Evolutionary conservation across 1,140 invertebrate genomes (phyloP), one percentile per base, ranked within the genome.

Genomic region (Drosophila ananassae): DNA sequence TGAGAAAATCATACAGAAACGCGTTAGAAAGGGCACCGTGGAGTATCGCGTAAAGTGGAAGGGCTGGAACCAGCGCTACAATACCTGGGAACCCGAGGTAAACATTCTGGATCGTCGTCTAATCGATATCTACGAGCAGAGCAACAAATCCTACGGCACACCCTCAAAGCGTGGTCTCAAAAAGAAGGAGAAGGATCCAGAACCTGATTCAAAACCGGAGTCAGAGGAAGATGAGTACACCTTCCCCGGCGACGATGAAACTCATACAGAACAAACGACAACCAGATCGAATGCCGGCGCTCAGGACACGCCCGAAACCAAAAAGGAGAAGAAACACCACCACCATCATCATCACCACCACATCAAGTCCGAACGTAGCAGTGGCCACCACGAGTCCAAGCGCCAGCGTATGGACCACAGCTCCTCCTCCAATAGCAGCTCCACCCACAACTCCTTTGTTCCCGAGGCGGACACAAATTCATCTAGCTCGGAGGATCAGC

Each of bases 31-130:
- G 97, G 97, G 97, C 64, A 95, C 96, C 92, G 95, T 97, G 58
- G 97, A 99, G 92, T 99, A 98, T 92, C 96, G 96, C 89, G 97
- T 99, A 34, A 99, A 99, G 94, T 99, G 98, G 98, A 98, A 98
- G 94, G 98, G 97, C 71, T 99, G 97, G 97, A 98, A 97, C 90
- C 96, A 96, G 90, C 98, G 97, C 92, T 96, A 98, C 92, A 98
- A 97, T 92, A 99, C 98, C 41, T 99, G 98, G 98, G 98, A 99
- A 93, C 98, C 98, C 10, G 97, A 98, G 93, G 97, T 98, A 91
- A 99, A 99, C 92, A 99, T 99, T 90, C 93, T 99, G 50, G 98
- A 99, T 92, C 94, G 94, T n/a, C 94, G 97, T 67, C 94, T 99
- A 53, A 97, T 99, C 73, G 96, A 98, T 91, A 95, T 97, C 56